phyloP scores from a whole-genome alignment of 2,888 invertebrate species.

The Phasia obesa region DNA sequence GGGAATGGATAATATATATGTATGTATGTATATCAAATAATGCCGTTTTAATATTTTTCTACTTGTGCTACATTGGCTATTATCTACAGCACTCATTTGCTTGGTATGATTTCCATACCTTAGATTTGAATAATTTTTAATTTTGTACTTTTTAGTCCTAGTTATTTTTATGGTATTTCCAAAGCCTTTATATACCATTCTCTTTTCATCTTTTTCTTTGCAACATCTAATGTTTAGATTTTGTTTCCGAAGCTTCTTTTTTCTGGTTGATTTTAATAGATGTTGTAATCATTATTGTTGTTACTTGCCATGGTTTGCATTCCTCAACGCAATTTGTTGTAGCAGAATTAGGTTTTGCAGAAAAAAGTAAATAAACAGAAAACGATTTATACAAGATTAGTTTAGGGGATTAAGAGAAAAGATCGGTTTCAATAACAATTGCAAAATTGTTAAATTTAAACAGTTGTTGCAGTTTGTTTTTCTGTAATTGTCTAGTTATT shows the following conservation, averaged over 20 bases:
- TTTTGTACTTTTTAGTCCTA: not conserved
- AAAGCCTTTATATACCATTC: not conserved
- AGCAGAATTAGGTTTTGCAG: constrained; percentile 30
- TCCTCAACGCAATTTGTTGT: constrained; percentile 65
- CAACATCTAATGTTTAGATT: constrained; percentile 12
- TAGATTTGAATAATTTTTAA: too few species aligned
- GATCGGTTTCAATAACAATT: constrained; percentile 32
- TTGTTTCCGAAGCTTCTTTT: constrained; percentile 20
- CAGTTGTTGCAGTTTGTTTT: constrained; percentile 47
- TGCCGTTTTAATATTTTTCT: too few species aligned
- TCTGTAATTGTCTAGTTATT: constrained; percentile 62
- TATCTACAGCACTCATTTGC: too few species aligned
- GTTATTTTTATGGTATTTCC: constrained; percentile 23
- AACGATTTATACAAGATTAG: constrained; percentile 55
- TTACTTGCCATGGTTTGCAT: constrained; percentile 59
- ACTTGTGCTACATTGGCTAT: too few species aligned
- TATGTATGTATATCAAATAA: too few species aligned
- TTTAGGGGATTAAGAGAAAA: constrained; percentile 7
- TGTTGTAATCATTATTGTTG: constrained; percentile 38
- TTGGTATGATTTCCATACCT: too few species aligned
- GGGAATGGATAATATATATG: too few species aligned
- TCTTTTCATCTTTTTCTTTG: constrained; percentile 10
- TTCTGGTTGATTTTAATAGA: constrained; percentile 44
- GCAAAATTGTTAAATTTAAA: constrained; percentile 48
- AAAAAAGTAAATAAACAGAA: constrained; percentile 26